Evolutionary conservation across 2,888 invertebrate genomes (phyloP).

Genomic region (Apoda limacodes): DNA sequence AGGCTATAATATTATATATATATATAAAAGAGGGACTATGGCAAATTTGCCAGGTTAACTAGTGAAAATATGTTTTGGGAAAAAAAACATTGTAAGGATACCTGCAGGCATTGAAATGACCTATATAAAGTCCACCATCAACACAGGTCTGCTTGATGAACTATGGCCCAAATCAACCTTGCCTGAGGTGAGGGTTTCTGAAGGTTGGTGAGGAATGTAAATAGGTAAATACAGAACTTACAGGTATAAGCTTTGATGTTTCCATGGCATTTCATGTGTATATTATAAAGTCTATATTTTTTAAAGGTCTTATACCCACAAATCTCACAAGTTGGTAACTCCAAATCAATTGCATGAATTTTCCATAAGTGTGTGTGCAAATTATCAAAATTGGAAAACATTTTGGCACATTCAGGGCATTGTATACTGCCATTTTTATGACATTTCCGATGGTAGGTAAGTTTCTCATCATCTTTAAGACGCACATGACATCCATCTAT

Average conservation of each 20-base stretch:
- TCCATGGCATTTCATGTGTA: conserved; percentile 82
- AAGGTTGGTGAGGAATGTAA: too few species aligned
- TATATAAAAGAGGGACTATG: too few species aligned
- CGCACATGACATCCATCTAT: conserved; percentile 67
- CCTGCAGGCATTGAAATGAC: too few species aligned
- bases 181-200: too few species aligned
- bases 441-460: conserved; percentile 75
- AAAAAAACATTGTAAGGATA: too few species aligned
- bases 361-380: conserved; percentile 87
- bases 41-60: too few species aligned
- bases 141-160: too few species aligned
- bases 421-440: conserved; percentile 61
- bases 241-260: conserved; percentile 72
- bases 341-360: conserved; percentile 81
- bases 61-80: too few species aligned
- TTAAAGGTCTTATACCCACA: conserved; percentile 81
- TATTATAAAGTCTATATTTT: conserved; percentile 75
- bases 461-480: conserved; percentile 68
- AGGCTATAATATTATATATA: too few species aligned
- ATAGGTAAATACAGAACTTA: conserved; percentile 26
- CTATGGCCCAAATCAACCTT: too few species aligned
- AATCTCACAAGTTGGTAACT: conserved; percentile 79
- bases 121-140: too few species aligned
- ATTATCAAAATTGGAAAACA: conserved; percentile 71
- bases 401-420: conserved; percentile 76